phyloP scores from a whole-genome alignment of 2,797 vertebrate species.

The Pseudocheirus occidentalis region DNA sequence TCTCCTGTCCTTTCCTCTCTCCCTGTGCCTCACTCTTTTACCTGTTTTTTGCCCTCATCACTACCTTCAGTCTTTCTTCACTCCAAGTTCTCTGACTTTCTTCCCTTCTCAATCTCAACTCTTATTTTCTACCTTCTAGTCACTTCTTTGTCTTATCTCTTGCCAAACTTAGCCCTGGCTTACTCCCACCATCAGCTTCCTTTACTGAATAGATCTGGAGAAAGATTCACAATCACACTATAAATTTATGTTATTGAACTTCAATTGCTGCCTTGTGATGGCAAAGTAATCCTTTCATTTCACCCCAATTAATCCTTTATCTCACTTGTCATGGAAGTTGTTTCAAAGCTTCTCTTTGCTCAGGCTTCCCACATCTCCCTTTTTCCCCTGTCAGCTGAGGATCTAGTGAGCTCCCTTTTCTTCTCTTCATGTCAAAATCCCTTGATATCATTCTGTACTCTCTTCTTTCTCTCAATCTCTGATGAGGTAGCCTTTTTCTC shows the following conservation, averaged over 20 bases:
- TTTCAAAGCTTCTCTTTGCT: neutral
- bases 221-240: neutral
- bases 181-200: no score
- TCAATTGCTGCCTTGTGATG: neutral
- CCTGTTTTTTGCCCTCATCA: neutral
- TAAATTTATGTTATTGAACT: neutral
- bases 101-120: neutral
- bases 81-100: neutral
- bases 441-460: neutral
- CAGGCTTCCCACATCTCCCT: neutral
- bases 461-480: neutral
- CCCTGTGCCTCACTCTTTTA: neutral
- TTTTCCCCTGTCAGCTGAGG: neutral
- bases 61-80: neutral
- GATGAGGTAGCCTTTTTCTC: neutral
- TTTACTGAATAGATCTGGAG: neutral
- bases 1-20: neutral
- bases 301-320: neutral
- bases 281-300: neutral
- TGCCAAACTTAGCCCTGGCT: neutral
- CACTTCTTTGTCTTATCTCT: neutral
- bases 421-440: neutral
- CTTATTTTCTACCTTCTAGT: neutral
- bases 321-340: neutral
- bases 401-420: neutral